These are phyloP conservation scores for Anthoscopus minutus DNA, from an alignment of 2,113 vertebrate species.

Conservation along the genomic window DNA sequence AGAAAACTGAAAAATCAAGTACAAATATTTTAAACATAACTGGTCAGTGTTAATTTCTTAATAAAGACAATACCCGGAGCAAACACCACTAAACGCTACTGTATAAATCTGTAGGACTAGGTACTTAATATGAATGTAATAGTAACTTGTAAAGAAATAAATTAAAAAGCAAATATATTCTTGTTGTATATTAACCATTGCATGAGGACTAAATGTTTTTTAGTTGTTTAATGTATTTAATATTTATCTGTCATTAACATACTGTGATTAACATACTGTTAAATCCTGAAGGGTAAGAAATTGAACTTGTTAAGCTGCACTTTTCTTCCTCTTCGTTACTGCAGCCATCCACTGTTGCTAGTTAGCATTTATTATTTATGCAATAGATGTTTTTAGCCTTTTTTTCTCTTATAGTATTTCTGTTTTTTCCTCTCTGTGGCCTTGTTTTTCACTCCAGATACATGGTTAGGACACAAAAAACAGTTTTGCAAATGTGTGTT, in stretches of 20 bases:
- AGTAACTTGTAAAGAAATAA: not conserved
- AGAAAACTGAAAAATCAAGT: not conserved
- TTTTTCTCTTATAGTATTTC: not conserved
- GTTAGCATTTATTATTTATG: not conserved
- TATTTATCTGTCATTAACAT: constrained; percentile 31
- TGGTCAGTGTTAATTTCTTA: not conserved
- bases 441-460: not conserved
- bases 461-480: not conserved
- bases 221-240: not conserved
- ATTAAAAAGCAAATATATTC: not conserved
- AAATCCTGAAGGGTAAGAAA: constrained; percentile 17
- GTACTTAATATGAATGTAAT: not conserved
- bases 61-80: not conserved
- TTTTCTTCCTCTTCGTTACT: not conserved
- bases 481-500: not conserved
- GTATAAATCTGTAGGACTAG: not conserved
- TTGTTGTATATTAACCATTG: not conserved
- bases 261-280: not conserved
- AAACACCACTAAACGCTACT: not conserved
- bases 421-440: not conserved
- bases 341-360: not conserved
- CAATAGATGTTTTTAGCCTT: not conserved
- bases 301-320: not conserved
- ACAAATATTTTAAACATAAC: not conserved
- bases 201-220: not conserved